phyloP scores from a whole-genome alignment of 2,888 invertebrate species.

The Stenotaenia linearis region DNA sequence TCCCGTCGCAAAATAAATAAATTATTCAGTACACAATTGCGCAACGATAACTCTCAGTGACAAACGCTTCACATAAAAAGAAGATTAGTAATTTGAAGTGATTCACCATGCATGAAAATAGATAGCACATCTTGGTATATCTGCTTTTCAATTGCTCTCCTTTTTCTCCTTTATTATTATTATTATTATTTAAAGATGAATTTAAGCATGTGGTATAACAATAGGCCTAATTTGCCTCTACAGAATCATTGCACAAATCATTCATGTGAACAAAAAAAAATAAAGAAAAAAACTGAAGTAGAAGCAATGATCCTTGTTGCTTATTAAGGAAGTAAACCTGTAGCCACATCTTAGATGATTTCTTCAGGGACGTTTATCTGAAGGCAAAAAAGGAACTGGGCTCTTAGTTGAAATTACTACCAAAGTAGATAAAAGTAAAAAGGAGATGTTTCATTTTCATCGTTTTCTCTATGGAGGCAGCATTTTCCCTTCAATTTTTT shows the following conservation, averaged over 20 bases:
- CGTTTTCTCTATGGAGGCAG: background rate
- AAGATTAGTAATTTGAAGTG: background rate
- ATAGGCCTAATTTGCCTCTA: background rate
- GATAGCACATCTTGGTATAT: background rate
- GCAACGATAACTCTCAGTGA: background rate
- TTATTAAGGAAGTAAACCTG: conserved; percentile 2
- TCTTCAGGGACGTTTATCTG: background rate
- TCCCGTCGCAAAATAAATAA: no score
- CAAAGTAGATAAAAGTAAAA: background rate
- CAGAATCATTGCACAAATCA: background rate
- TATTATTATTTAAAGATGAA: background rate
- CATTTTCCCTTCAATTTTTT: no score
- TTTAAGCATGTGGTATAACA: background rate
- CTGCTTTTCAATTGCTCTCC: background rate
- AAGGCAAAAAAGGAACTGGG: background rate
- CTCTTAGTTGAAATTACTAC: background rate
- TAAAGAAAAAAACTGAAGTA: background rate
- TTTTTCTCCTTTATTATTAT: background rate
- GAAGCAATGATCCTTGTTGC: background rate
- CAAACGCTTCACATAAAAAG: background rate
- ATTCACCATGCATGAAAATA: background rate
- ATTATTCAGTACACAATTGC: background rate
- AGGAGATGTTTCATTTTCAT: background rate
- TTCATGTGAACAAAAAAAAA: background rate
- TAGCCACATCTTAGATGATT: conserved; percentile 6